Base-by-base conservation (phyloP, 2,113 vertebrate genomes). In the Otolemur garnettii region DNA sequence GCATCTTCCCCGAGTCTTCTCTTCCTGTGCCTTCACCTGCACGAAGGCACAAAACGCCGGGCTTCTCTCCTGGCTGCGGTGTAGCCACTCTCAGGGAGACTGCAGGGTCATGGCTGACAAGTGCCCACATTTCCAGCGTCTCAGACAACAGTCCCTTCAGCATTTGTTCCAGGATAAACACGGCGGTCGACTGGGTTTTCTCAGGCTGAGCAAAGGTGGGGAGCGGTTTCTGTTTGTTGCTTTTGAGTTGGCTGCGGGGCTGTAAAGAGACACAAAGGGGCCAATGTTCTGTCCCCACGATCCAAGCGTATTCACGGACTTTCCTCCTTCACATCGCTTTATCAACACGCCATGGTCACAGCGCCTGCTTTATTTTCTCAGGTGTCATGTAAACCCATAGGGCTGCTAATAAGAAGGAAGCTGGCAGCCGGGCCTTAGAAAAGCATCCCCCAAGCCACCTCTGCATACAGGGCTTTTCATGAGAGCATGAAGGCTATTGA, bases 361-460 rank as follows among this genome's bases (percentile, higher is more conserved):
- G 86, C 10, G 15, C 64, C 74, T 4, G 3, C 96, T 62, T 21
- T 96, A 64, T 97, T 96, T 97, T 87, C 96, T 96, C 97, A 97
- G 97, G 97, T 97, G 97, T 85, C 92, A 13, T 4, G 60, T 26
- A 87, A 89, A 69, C 78, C 88, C 81, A 4, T 14, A 71, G 24
- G 88, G 59, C 86, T 87, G 69, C 90, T 24, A 24, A n/a, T 0
- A 28, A 3, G 30, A 28, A 74, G 94, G 96, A 53, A 53, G 84
- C 87, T 35, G 80, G 83, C 87, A 4, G 97, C 35, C 64, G 77
- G 7, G 24, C 64, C 78, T 69, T 50, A 18, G 4, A 53, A 80
- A 72, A 12, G 57, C 72, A 42, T 7, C 68, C 62, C 50, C 68
- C 62, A 9, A 1, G 69, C 88, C 21, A 0, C 74, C 74, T 3